Percentiles rank a stretch among this genome's conserved stretches.
Conservation (phyloP, 2,888 invertebrate genomes). For the Galeruca laticollis region DNA sequence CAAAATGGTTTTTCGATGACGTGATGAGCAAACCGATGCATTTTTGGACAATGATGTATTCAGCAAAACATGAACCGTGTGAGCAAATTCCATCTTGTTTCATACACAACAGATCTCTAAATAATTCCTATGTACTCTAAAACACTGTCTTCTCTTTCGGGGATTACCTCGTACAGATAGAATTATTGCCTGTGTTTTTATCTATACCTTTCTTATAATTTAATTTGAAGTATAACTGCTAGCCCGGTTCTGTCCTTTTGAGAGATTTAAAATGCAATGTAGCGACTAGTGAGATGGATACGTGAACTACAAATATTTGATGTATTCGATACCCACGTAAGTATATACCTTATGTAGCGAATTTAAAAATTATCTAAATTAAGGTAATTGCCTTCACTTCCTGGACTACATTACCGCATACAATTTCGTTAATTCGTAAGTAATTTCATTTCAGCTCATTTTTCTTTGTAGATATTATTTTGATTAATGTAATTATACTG, state of each 20-base stretch:
- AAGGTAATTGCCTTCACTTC: conserved; percentile 2
- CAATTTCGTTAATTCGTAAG: background rate
- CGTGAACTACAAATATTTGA: background rate
- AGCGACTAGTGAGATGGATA: background rate
- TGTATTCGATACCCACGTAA: background rate
- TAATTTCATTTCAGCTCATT: background rate
- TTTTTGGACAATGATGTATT: no score
- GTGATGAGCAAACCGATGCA: no score
- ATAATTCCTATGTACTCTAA: no score
- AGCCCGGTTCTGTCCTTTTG: background rate
- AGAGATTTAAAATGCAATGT: background rate
- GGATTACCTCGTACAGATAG: no score
- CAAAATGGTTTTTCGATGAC: no score
- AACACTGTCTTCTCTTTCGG: no score
- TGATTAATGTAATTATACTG: conserved; percentile 2
- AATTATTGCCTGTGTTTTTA: no score
- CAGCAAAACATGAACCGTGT: no score
- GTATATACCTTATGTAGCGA: background rate
- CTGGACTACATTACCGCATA: conserved; percentile 1
- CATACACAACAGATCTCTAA: no score
- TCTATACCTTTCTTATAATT: background rate
- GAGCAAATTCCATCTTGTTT: no score
- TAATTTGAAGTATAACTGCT: background rate
- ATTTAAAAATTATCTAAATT: conserved; percentile 1
- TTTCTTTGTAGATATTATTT: background rate